Conservation (phyloP, 2,797 vertebrate species). For the Hydrocynus forskahlii region DNA sequence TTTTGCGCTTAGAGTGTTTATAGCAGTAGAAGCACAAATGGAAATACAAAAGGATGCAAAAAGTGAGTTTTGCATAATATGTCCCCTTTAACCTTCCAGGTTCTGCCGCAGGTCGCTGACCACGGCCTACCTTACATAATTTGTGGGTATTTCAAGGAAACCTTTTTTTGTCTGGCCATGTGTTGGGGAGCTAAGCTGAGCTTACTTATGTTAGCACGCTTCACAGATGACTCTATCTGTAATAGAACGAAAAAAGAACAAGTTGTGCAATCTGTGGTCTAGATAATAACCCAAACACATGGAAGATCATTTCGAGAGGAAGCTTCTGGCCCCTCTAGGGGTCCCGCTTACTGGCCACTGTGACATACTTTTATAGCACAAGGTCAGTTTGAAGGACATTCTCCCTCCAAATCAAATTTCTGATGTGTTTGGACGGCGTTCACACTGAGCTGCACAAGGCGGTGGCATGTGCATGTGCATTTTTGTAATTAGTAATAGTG, state of each 20-base stretch:
- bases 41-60: too few relatives aligned
- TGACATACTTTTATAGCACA: not conserved
- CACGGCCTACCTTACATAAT: not conserved
- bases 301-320: not conserved
- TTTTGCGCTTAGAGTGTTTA: too few relatives aligned
- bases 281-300: not conserved
- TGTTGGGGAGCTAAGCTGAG: not conserved
- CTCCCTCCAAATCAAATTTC: not conserved
- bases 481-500: conserved; percentile 78
- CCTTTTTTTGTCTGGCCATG: not conserved
- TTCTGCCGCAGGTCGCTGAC: not conserved
- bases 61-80: too few relatives aligned
- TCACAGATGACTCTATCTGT: not conserved
- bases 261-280: not conserved
- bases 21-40: too few relatives aligned
- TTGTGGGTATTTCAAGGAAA: not conserved
- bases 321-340: not conserved
- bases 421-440: not conserved
- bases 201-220: not conserved
- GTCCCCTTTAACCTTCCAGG: not conserved
- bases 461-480: conserved; percentile 57
- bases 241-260: not conserved
- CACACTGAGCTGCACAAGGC: not conserved
- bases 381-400: not conserved
- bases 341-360: not conserved